Evolutionary conservation across 2,888 invertebrate genomes (phyloP).

Genomic region (Oconnorella tubifera): DNA sequence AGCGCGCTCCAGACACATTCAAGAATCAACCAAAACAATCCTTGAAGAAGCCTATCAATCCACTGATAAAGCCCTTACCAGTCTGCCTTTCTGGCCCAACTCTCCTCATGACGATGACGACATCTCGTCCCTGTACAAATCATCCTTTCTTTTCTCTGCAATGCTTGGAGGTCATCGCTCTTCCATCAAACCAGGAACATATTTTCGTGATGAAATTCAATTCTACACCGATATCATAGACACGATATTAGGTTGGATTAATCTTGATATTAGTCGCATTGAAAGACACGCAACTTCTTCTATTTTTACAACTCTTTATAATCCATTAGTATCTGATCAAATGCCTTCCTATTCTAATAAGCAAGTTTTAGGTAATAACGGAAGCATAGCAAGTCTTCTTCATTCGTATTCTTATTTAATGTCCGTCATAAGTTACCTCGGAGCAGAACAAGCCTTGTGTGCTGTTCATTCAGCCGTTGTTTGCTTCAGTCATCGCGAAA

Average conservation of each 20-base stretch:
- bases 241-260: slow-evolving; percentile 30
- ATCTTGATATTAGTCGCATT: slow-evolving; percentile 9
- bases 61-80: slow-evolving; percentile 26
- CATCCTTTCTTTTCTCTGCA: slow-evolving; percentile 30
- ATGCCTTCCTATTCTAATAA: too few relatives aligned
- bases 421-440: slow-evolving; percentile 30
- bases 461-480: slow-evolving; percentile 32
- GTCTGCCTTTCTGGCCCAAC: slow-evolving; percentile 30
- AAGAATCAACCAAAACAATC: slow-evolving; percentile 14
- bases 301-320: too few relatives aligned
- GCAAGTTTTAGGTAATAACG: too few relatives aligned
- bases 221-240: slow-evolving; percentile 37
- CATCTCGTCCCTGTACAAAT: too few relatives aligned
- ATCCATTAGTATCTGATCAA: too few relatives aligned
- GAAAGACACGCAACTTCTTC: too few relatives aligned
- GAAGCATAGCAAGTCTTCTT: too few relatives aligned
- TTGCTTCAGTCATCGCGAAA: slow-evolving; percentile 37
- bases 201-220: slow-evolving; percentile 35
- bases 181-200: slow-evolving; percentile 24
- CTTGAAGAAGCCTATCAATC: slow-evolving; percentile 22
- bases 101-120: too few relatives aligned
- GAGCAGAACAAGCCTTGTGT: slow-evolving; percentile 36
- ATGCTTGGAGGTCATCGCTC: slow-evolving; percentile 31
- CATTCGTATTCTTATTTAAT: too few relatives aligned
- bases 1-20: slow-evolving; percentile 26